phyloP scores from a whole-genome alignment of 2,113 vertebrate species.

The Crotalus tigris region DNA sequence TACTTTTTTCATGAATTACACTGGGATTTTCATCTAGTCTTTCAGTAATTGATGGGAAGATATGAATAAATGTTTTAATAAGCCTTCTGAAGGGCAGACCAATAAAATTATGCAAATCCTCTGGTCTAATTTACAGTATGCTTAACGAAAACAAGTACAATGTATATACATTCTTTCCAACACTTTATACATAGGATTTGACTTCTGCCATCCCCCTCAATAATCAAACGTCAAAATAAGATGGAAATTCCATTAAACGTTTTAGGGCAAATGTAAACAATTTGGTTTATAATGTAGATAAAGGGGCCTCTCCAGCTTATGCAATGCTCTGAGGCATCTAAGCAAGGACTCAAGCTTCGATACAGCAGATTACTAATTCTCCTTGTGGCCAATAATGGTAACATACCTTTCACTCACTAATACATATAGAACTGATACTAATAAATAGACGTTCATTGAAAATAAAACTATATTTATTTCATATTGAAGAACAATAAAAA shows the following conservation, averaged over 20 bases:
- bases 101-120: not conserved
- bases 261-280: not conserved
- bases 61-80: not conserved
- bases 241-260: not conserved
- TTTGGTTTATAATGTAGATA: not conserved
- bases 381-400: not conserved
- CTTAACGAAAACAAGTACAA: not conserved
- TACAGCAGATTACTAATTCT: not conserved
- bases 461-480: not conserved
- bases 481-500: not conserved
- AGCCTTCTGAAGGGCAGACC: not conserved
- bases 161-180: not conserved
- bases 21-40: not conserved
- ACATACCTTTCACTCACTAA: not conserved
- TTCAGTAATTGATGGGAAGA: not conserved
- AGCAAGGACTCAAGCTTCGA: not conserved
- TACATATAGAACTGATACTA: not conserved
- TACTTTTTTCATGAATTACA: not conserved
- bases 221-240: not conserved
- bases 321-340: not conserved
- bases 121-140: not conserved
- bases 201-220: not conserved
- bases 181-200: not conserved
- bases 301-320: not conserved
- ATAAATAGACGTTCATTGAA: not conserved